Conservation (phyloP, 2,113 vertebrate species). For the Leucoraja erinaceus region DNA sequence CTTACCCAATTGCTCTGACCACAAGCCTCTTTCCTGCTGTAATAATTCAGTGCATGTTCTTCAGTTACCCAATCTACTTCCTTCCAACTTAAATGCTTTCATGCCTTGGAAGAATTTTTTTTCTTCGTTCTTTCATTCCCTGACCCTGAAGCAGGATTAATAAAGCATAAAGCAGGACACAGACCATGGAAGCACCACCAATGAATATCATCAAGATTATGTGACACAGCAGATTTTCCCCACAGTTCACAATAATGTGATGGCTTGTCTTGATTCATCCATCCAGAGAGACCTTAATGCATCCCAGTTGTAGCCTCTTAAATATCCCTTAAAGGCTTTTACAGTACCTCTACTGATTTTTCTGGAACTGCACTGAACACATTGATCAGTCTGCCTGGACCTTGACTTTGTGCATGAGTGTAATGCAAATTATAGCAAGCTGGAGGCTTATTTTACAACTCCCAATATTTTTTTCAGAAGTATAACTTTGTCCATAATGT, state of each 20-base stretch:
- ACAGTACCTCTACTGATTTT: neutral
- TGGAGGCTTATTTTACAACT: neutral
- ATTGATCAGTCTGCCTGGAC: neutral
- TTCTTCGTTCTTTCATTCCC: neutral
- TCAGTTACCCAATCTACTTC: neutral
- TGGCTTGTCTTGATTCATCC: neutral
- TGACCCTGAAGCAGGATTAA: neutral
- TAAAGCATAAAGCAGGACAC: neutral
- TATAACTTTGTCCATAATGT: too few relatives aligned
- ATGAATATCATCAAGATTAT: neutral
- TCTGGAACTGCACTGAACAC: neutral
- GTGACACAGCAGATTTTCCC: neutral
- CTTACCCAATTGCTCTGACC: neutral
- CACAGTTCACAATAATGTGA: constrained; percentile 10
- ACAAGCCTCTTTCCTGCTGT: neutral
- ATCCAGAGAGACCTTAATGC: neutral
- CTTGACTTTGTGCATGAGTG: neutral
- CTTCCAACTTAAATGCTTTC: neutral
- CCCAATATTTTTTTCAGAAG: neutral
- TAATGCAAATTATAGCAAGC: neutral
- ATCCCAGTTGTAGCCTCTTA: neutral
- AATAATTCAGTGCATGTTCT: neutral
- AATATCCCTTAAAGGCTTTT: neutral
- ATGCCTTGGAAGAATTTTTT: neutral
- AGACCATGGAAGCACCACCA: neutral